Base-by-base conservation (phyloP, 2,113 vertebrate genomes). In the Mesocricetus auratus region DNA sequence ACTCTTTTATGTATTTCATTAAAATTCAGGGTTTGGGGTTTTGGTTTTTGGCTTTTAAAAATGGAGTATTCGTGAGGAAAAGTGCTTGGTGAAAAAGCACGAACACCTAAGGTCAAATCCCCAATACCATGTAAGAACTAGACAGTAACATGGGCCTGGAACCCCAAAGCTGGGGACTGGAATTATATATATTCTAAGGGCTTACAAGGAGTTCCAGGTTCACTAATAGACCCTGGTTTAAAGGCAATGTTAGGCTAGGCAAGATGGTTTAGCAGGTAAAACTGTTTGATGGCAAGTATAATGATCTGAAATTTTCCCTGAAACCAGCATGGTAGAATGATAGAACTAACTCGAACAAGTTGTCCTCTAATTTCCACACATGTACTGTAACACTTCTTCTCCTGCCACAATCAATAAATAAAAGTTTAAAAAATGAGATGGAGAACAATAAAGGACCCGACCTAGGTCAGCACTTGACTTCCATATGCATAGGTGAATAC, bases 1-100 rank as follows among this genome's bases (percentile, higher is more conserved):
- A 75, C 9, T 77, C 50, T 42, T 95, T 53, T 17, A 79, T 79
- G 71, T 96, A 50, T 73, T 96, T 66, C 50, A 68, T 86, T 95
- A 90, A 19, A 12, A 64, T 92, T 22, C 11, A 71, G 42, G 7
- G 10, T 58, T 78, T 56, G 22, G 53, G 21, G 5, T 22, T 24
- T 81, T 24, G 3, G 21, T 13, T 58, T 58, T 58, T 56, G 7
- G 36, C 68, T 71, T 13, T 77, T 45, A 7, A 78, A 85, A 47
- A 66, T 47, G 4, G 60, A 45, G 13, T 8, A 29, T 66, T 64
- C 33, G 10, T 42, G 58, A 26, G 7, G 64, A 42, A 85, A 83
- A 6, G 58, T 45, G 15, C 24, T 64, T 17, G 15, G 24, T 85
- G 24, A n/a, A 31, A 64, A 45, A 62, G 58, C 56, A 29, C 42